Conservation (phyloP, 2,113 vertebrate genomes). For the Anguilla japonica region DNA sequence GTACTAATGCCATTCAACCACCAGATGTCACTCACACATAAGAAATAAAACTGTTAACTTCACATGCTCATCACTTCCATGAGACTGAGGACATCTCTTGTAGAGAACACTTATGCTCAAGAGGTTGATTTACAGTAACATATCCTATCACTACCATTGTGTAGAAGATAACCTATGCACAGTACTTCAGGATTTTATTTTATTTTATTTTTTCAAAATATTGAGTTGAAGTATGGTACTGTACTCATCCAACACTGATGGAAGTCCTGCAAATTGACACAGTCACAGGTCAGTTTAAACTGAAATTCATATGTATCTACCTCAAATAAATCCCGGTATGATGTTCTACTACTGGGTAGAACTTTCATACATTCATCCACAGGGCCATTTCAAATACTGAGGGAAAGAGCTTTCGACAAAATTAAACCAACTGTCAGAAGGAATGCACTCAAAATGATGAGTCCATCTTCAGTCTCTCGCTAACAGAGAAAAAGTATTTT, state of each 20-base stretch:
- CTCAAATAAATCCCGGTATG: too few species aligned
- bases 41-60: neutral
- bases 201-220: neutral
- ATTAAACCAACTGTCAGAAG: neutral
- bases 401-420: neutral
- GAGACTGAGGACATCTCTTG: neutral
- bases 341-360: too few species aligned
- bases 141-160: neutral
- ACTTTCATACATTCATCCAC: too few species aligned
- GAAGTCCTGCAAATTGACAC: neutral
- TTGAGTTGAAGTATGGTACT: too few species aligned
- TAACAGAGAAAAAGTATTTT: slow-evolving; percentile 15
- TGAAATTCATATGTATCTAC: too few species aligned
- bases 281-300: neutral
- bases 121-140: neutral
- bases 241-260: neutral
- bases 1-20: neutral
- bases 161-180: neutral
- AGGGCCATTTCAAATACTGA: neutral
- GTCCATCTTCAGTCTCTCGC: neutral
- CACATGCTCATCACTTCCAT: too few species aligned
- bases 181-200: neutral
- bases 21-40: neutral
- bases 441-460: neutral
- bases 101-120: neutral